phyloP scores from a whole-genome alignment of 1,140 invertebrate genomes.

The Hormaphis cornu region DNA sequence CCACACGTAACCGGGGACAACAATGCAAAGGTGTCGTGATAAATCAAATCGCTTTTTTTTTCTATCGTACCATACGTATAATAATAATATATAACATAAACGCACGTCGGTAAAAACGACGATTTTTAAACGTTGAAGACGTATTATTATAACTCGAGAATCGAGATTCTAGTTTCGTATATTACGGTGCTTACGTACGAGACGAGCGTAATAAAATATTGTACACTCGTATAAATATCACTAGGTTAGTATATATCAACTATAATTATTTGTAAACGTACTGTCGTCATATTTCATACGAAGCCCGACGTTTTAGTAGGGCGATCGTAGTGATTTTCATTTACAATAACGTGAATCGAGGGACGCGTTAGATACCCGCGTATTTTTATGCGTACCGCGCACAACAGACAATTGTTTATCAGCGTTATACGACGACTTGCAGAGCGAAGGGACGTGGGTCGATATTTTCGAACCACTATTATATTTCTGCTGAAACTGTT shows the following conservation, averaged over 20 bases:
- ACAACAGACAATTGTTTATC: no score
- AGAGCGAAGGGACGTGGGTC: no score
- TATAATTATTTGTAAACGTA: neutral
- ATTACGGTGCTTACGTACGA: no score
- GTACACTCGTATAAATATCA: neutral
- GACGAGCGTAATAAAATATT: neutral
- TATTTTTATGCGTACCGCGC: no score
- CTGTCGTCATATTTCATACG: neutral
- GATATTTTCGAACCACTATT: no score
- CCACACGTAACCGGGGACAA: neutral
- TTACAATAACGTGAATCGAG: no score
- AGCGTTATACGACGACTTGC: no score
- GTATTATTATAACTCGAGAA: no score
- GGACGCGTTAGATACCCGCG: no score
- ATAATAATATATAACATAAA: neutral
- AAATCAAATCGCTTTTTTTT: slow-evolving; percentile 5
- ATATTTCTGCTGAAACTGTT: no score
- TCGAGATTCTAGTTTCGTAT: no score
- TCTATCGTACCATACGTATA: no score
- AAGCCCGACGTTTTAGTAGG: neutral
- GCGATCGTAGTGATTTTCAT: neutral
- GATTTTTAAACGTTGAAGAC: neutral
- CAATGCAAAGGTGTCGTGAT: slow-evolving; percentile 8
- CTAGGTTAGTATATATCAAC: neutral
- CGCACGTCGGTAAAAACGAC: neutral